A percentile compares a stretch with the other conserved stretches of the same genome.
phyloP scores from a whole-genome alignment of 1,140 invertebrate species.

The Drosophila nigrodunni region DNA sequence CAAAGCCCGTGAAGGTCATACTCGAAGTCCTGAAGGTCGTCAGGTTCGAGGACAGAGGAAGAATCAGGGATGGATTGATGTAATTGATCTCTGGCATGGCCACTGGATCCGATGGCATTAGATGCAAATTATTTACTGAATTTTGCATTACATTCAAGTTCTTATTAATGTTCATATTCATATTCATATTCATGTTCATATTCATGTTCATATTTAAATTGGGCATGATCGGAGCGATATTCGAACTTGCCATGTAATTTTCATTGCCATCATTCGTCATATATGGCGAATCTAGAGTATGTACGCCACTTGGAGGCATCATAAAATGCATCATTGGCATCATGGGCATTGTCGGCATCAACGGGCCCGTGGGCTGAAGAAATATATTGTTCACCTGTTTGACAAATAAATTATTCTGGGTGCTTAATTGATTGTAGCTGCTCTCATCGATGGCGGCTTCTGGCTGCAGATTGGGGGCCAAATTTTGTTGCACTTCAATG shows the following conservation, averaged over 20 bases:
- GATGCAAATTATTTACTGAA: background rate
- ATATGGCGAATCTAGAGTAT: background rate
- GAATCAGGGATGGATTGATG: background rate
- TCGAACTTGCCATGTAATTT: background rate
- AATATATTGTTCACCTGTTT: conserved; percentile 31
- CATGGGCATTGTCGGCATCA: conserved; percentile 33
- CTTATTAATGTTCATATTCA: conserved; percentile 5
- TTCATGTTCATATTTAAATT: conserved; percentile 13
- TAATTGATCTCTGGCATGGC: conserved; percentile 2
- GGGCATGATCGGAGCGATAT: conserved; percentile 1
- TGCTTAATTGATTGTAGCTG: background rate
- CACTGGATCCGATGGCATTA: background rate
- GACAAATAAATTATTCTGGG: background rate
- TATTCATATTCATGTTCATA: conserved; percentile 3
- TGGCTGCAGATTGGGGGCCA: background rate
- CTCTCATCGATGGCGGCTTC: background rate
- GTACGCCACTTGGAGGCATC: background rate
- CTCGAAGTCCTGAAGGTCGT: background rate
- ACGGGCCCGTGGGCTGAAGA: conserved; percentile 17
- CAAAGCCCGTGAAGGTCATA: background rate
- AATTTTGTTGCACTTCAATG: background rate
- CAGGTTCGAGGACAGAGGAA: background rate
- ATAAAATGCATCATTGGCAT: conserved; percentile 24
- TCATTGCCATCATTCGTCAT: conserved; percentile 17
- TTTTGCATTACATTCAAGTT: conserved; percentile 2